Evolutionary conservation across 1,140 invertebrate species (phyloP), one percentile per base, ranked within the genome.

Genomic region (Drosophila truncata): DNA sequence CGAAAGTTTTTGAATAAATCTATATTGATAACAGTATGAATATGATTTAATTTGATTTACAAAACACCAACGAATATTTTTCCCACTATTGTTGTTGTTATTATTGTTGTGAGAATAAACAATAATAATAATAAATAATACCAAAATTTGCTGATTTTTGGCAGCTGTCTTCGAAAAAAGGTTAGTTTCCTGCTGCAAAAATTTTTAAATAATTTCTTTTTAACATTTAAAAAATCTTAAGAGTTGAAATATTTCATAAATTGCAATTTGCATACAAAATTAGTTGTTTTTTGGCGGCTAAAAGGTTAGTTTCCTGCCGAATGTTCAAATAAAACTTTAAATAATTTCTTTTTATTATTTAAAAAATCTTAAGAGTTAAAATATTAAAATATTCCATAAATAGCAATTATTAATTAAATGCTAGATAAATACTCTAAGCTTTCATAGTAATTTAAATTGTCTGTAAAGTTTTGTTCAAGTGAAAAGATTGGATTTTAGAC

Each of bases 271-370:
- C n/a, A n/a, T n/a, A n/a, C 25, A 57, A 57, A 42, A 66, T 49
- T 46, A 11, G 16, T 11, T n/a, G 20, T 37, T 47, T 46, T 46
- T 70, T 37, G 47, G 39, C 39, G 33, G 42, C 46, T 29, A n/a
- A 33, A 58, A 72, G 69, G 69, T 72, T 59, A 37, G 69, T 49
- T 54, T 31, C 35, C 35, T n/a, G n/a, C n/a, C n/a, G n/a, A n/a
- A n/a, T n/a, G n/a, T n/a, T n/a, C n/a, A n/a, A n/a, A n/a, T n/a
- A n/a, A 29, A 29, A 8, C 8, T 29, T 29, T 1, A 29, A 29
- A 3, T 8, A 29, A 8, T 29, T 29, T 8, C n/a, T 37, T 23
- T 25, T 25, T 6, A 54, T 37, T 11, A 23, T 35, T 52, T 4
- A 1, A 14, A 14, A 8, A 14, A 2, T 14, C 1, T 14, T 13